Conservation (phyloP, 2,888 invertebrate species). For the Prosapia bicincta region DNA sequence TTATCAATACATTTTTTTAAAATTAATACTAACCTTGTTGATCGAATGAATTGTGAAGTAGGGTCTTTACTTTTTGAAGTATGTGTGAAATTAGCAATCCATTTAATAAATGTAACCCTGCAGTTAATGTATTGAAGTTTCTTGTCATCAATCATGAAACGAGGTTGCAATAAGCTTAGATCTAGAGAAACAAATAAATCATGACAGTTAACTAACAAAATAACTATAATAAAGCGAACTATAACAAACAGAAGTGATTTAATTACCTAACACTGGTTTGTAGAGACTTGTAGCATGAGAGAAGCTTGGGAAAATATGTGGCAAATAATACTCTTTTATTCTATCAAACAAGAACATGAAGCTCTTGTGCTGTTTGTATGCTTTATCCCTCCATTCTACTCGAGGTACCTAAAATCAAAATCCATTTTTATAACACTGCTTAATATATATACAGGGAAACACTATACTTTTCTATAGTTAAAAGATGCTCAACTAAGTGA, state of each 20-base stretch:
- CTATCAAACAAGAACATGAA: constrained; percentile 90
- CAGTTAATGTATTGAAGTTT: constrained; percentile 60
- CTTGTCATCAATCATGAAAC: constrained; percentile 43
- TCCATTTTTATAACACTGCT: no score
- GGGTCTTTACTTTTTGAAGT: constrained; percentile 54
- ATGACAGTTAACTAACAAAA: no score
- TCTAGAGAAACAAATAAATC: constrained; percentile 49
- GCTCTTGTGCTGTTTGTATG: constrained; percentile 73
- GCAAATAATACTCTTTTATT: constrained; percentile 87
- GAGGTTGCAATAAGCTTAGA: constrained; percentile 67
- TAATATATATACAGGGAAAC: no score
- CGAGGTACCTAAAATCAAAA: constrained; percentile 60
- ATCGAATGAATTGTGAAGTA: constrained; percentile 31
- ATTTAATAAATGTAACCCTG: constrained; percentile 82
- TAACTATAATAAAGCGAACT: no score
- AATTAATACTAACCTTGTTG: constrained; percentile 31
- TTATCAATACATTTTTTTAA: no score
- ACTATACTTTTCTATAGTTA: no score
- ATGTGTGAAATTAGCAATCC: constrained; percentile 83
- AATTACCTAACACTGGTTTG: constrained; percentile 72
- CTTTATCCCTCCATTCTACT: constrained; percentile 85
- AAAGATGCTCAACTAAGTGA: no score
- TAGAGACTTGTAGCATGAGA: constrained; percentile 75
- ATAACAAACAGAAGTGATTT: no score
- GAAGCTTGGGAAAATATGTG: constrained; percentile 86